Conservation (phyloP, 2,113 vertebrate species). For the Equus przewalskii region DNA sequence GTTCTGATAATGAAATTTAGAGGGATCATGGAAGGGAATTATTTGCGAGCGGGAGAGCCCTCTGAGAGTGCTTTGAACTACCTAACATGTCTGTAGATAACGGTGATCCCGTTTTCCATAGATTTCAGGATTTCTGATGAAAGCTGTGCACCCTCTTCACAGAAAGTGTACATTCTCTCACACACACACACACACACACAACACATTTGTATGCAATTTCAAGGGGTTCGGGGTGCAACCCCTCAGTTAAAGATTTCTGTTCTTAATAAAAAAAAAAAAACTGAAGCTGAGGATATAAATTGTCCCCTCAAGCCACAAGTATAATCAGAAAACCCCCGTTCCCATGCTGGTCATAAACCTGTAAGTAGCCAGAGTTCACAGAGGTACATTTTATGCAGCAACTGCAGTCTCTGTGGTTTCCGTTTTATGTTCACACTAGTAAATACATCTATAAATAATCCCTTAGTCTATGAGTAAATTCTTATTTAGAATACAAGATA, state of each 20-base stretch:
- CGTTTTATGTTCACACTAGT: background rate
- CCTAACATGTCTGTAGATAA: background rate
- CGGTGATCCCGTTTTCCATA: background rate
- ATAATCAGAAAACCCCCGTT: background rate
- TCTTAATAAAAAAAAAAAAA: background rate
- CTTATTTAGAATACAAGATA: conserved; percentile 32
- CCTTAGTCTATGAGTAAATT: background rate
- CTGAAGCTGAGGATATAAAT: background rate
- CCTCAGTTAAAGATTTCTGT: background rate
- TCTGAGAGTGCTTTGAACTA: background rate
- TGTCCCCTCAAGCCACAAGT: background rate
- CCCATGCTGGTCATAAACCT: background rate
- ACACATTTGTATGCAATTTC: background rate
- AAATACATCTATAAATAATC: conserved; percentile 55
- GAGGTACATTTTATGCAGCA: background rate
- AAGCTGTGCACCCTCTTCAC: background rate
- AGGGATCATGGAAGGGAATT: background rate
- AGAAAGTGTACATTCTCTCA: background rate
- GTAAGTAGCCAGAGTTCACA: background rate
- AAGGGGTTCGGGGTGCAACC: background rate
- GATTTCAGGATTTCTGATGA: conserved; percentile 36
- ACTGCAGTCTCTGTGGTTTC: conserved; percentile 62
- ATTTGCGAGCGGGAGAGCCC: background rate
- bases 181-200: background rate
- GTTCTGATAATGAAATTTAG: conserved; percentile 15